Base-by-base conservation (phyloP, 2,113 vertebrate species). In the Festucalex cinctus region DNA sequence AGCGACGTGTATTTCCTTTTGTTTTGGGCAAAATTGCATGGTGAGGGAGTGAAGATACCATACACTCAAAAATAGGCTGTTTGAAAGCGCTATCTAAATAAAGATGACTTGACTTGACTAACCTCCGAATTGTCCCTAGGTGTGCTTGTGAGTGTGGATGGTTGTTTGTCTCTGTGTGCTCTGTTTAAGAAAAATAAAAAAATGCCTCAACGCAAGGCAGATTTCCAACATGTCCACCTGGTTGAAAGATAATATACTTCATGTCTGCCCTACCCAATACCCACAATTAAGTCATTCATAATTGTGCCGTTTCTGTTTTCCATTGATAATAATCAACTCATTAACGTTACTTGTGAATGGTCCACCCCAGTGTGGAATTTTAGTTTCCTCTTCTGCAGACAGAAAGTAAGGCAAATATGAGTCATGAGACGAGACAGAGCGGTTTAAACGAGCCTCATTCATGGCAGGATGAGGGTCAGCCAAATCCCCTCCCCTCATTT, bases 141-240 rank as follows among this genome's bases (percentile, higher is more conserved):
- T n/a, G n/a, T n/a, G n/a, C n/a, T n/a, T n/a, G n/a, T n/a, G n/a
- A n/a, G n/a, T n/a, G n/a, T n/a, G n/a, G n/a, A n/a, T n/a, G n/a
- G n/a, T n/a, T n/a, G n/a, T n/a, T n/a, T n/a, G n/a, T n/a, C n/a
- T n/a, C n/a, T n/a, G n/a, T n/a, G n/a, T n/a, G n/a, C n/a, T n/a
- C n/a, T n/a, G n/a, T n/a, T n/a, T n/a, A n/a, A n/a, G n/a, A n/a
- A n/a, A n/a, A n/a, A n/a, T 2, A 39, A 10, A n/a, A 49, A 71
- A 73, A 84, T 77, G 71, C 69, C 39, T 69, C 57, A 20, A 24
- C 51, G 61, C 37, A 41, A 70, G 67, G 71, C 41, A 0, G 46
- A 48, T 20, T 43, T 26, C 26, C 39, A 26, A 65, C 35, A 19
- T 26, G 17, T 32, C 17, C 19, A 19, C 37, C 68, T n/a, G 19